Conservation (phyloP, 2,113 vertebrate species). For the Centropristis striata region DNA sequence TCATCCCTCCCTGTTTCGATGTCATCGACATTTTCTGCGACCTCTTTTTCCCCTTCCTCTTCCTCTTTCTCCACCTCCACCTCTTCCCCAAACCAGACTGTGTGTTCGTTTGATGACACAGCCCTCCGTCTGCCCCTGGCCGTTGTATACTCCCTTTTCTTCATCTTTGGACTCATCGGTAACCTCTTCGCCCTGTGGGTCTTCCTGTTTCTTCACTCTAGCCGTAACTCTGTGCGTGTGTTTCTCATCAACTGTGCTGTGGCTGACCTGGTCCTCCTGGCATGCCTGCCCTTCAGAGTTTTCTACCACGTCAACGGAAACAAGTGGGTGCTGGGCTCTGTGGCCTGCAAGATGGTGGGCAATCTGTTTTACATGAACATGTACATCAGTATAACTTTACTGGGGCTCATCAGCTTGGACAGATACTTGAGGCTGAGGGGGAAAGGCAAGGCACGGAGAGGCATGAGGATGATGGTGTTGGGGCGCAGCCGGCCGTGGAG, state of each 20-base stretch:
- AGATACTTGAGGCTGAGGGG: constrained; percentile 87
- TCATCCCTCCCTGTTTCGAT: not conserved
- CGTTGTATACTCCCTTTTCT: constrained; percentile 87
- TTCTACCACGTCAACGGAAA: constrained; percentile 85
- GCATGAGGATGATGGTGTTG: constrained; percentile 67
- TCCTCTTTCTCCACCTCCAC: not conserved
- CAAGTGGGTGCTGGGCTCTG: constrained; percentile 85
- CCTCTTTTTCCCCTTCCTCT: not conserved
- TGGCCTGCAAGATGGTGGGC: constrained; percentile 85
- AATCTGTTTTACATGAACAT: constrained; percentile 97
- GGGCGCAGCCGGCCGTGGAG: constrained; percentile 64
- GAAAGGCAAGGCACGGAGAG: constrained; percentile 56
- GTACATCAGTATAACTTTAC: constrained; percentile 92
- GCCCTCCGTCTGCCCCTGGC: constrained; percentile 82
- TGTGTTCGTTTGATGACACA: constrained; percentile 77
- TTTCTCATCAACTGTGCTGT: constrained; percentile 92
- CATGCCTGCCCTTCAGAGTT: constrained; percentile 91
- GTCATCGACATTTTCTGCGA: not conserved
- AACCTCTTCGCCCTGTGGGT: constrained; percentile 92
- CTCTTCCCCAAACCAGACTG: not conserved
- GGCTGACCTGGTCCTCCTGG: constrained; percentile 91
- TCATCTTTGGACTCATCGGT: constrained; percentile 88
- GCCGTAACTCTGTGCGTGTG: constrained; percentile 91
- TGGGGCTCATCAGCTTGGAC: constrained; percentile 93
- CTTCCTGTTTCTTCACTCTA: constrained; percentile 88